Evolutionary conservation across 2,113 vertebrate species (phyloP), one percentile per base, ranked within the genome.

Genomic region (Drymodes brunneopygia): DNA sequence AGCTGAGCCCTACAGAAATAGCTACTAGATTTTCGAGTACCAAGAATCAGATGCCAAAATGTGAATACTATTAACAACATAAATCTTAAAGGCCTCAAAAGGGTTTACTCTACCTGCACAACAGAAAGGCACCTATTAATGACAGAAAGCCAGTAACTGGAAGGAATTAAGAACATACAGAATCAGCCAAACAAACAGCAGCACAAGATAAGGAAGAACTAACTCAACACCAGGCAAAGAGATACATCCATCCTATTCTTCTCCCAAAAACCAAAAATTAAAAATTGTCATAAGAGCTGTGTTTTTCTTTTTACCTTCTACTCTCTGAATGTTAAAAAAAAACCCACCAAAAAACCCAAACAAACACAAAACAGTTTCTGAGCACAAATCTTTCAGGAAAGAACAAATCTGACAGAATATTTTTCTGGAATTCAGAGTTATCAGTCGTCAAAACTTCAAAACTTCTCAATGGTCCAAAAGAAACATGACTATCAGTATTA

Each of bases 241-340:
- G 8, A 45, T 14, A 3, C 2, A n/a, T 47, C 3, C 10, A 19
- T 45, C 12, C 29, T 54, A 45, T 62, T 69, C 5, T 50, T 79
- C 66, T 85, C 28, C 7, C 71, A 88, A 54, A 81, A 88, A 86
- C 85, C 6, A 85, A 50, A 93, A 87, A 69, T 1, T 12, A 51
- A 66, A 88, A 47, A 23, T 3, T 21, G 20, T 9, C 16, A 2
- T 33, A 79, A 56, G 25, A 71, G 3, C 12, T n/a, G 11, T 7
- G 3, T 17, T 75, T 67, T 69, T 18, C 7, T 80, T 83, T 62
- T 62, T 14, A 47, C 18, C 7, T 56, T 70, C 42, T 69, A 60
- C 8, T 69, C 10, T n/a, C 10, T 56, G 5, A 47, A 61, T 1
- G 0, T 33, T 54, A 2, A 67, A 57, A 65, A 33, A 31, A 15